Evolutionary conservation across 2,888 invertebrate species (phyloP).

Genomic region (Julus scandinavius): DNA sequence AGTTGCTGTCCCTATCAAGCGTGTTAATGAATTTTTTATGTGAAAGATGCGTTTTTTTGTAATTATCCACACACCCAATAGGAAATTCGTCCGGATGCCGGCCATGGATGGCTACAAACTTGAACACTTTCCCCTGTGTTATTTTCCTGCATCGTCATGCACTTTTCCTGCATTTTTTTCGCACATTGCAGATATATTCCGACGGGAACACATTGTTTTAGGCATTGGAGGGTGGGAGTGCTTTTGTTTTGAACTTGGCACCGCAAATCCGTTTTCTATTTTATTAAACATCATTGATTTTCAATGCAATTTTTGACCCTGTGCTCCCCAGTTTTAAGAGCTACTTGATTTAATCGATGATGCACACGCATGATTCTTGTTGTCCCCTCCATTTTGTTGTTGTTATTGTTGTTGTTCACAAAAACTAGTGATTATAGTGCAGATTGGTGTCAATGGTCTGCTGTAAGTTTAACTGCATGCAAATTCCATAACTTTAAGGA

Average conservation of each 20-base stretch:
- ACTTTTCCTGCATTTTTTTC: constrained; percentile 5
- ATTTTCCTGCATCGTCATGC: constrained; percentile 33
- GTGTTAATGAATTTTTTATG: constrained; percentile 3
- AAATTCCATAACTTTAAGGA: not conserved
- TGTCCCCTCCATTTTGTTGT: not conserved
- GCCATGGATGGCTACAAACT: constrained; percentile 14
- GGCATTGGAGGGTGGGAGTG: not conserved
- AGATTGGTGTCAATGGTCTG: constrained; percentile 36
- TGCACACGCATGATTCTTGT: constrained; percentile 9
- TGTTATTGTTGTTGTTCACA: not conserved
- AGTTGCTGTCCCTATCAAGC: not conserved
- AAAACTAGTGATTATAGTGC: not conserved
- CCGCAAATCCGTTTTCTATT: constrained; percentile 29
- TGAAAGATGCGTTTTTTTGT: not conserved
- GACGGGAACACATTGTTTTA: constrained; percentile 24
- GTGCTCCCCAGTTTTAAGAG: constrained; percentile 25
- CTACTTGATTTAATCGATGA: constrained; percentile 31
- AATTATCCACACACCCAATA: not conserved
- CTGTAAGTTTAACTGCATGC: not conserved
- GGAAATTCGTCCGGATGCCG: not conserved
- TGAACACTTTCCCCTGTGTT: not conserved
- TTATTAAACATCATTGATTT: not conserved
- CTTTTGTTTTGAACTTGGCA: constrained; percentile 35
- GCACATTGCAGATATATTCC: not conserved
- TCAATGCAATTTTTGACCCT: constrained; percentile 11